Percentiles rank a stretch among this genome's conserved stretches.
Conservation (phyloP, 2,888 invertebrate genomes). For the Eupithecia insigniata region DNA sequence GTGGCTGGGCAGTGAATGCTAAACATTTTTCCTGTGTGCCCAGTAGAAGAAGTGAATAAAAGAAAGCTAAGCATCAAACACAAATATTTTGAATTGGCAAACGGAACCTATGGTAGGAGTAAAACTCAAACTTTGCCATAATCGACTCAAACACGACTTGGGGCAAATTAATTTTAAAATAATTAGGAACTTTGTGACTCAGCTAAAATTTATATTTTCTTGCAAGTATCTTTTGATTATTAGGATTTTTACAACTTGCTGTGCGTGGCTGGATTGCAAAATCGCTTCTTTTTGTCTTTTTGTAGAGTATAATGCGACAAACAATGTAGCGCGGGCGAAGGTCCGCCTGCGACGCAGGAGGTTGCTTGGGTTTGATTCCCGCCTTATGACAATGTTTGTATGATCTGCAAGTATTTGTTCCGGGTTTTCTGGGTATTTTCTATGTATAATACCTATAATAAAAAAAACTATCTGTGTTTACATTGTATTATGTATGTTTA, state of each 20-base stretch:
- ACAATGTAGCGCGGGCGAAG: too few relatives aligned
- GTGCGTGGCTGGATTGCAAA: background rate
- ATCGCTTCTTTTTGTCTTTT: too few relatives aligned
- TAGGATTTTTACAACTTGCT: constrained; percentile 3
- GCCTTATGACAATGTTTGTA: too few relatives aligned
- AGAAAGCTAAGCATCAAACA: background rate
- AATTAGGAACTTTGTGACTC: constrained; percentile 49
- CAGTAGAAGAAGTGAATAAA: background rate
- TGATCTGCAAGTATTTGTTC: too few relatives aligned
- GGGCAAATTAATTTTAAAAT: constrained; percentile 62
- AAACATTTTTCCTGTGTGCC: too few relatives aligned
- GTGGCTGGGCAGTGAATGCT: background rate
- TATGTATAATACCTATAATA: too few relatives aligned
- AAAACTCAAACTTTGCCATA: constrained; percentile 48
- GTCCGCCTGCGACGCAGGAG: too few relatives aligned
- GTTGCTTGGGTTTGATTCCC: too few relatives aligned
- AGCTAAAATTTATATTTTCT: constrained; percentile 23
- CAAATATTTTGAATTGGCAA: background rate
- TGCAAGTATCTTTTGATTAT: background rate
- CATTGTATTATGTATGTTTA: too few relatives aligned
- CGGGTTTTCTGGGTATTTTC: too few relatives aligned
- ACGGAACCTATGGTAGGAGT: constrained; percentile 42
- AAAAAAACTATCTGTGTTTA: too few relatives aligned
- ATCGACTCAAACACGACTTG: constrained; percentile 55
- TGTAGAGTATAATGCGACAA: too few relatives aligned